phyloP scores from a whole-genome alignment of 2,113 vertebrate species.

The Casuarius casuarius region DNA sequence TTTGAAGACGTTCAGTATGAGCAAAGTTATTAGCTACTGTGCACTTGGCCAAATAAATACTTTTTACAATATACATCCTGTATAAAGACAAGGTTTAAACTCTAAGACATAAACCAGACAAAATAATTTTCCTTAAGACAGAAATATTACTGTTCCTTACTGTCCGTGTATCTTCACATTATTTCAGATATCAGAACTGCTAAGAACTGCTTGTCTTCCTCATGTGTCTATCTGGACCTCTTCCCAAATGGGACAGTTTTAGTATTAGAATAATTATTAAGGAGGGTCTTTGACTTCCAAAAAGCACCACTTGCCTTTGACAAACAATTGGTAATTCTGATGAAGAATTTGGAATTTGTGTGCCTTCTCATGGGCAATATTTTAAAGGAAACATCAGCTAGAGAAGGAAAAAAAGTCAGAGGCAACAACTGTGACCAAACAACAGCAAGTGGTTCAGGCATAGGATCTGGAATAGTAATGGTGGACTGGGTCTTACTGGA shows the following conservation, averaged over 20 bases:
- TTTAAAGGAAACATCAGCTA: neutral
- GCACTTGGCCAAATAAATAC: neutral
- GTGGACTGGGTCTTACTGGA: neutral
- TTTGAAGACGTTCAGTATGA: neutral
- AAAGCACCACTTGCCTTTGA: neutral
- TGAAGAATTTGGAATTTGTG: neutral
- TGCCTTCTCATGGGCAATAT: neutral
- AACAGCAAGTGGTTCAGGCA: neutral
- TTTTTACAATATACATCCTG: neutral
- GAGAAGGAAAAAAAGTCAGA: neutral
- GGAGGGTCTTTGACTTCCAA: neutral
- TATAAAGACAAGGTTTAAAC: neutral
- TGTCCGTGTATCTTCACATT: neutral
- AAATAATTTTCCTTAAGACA: neutral
- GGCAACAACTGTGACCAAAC: neutral
- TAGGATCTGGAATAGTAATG: neutral
- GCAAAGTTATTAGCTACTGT: neutral
- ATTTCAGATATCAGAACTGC: neutral
- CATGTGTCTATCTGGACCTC: accelerated
- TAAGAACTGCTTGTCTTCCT: neutral
- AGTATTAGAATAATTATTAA: neutral
- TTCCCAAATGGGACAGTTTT: neutral
- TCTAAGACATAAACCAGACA: neutral
- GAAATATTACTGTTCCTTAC: neutral
- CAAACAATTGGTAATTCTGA: neutral